Evolutionary conservation across 2,797 vertebrate genomes (phyloP), one percentile per base, ranked within the genome.

Genomic region (Lagodon rhomboides): DNA sequence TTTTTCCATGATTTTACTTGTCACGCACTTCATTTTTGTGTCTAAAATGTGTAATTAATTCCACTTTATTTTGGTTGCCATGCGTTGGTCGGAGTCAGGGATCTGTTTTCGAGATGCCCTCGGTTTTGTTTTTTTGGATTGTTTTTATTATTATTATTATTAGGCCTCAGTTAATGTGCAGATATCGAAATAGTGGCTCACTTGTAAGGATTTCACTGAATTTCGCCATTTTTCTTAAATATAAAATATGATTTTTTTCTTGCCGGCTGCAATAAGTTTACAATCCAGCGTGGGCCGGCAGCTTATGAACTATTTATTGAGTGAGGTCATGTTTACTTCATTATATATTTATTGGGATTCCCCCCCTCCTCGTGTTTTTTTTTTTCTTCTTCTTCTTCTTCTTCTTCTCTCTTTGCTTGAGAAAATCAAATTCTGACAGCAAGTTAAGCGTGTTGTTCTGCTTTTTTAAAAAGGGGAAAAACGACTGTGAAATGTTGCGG

Each of bases 291-390:
- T 94, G 92, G 94, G 91, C 91, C 89, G 90, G 92, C 87, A 83
- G 94, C 93, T 95, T 95, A 96, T 96, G 91, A 96, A 96, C 90
- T 96, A 97, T 96, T 97, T 97, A 97, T 97, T 95, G 96, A 96
- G 96, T 96, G 93, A 96, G 96, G 95, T 96, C 97, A 96, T 97
- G 96, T 98, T 98, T 98, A 97, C 96, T 95, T 97, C 91, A 94
- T 97, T 98, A 97, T 96, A 97, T 98, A 98, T 97, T 98, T 98
- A 97, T 97, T 96, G 97, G 97, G 96, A 96, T 97, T 97, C 96
- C 96, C 92, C 80, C 92, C 91, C 93, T 89, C 90, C 86, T 92
- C 80, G 85, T 94, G 95, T 34, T 34, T 34, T 34, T 34, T 34
- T 34, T 30, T 30, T 30, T 30, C 5, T 30, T 34, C 9, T 34